A percentile compares a stretch with the other conserved stretches of the same genome.
Evolutionary conservation across 2,797 vertebrate genomes (phyloP).

Genomic region (Ctenopoma kingsleyae): DNA sequence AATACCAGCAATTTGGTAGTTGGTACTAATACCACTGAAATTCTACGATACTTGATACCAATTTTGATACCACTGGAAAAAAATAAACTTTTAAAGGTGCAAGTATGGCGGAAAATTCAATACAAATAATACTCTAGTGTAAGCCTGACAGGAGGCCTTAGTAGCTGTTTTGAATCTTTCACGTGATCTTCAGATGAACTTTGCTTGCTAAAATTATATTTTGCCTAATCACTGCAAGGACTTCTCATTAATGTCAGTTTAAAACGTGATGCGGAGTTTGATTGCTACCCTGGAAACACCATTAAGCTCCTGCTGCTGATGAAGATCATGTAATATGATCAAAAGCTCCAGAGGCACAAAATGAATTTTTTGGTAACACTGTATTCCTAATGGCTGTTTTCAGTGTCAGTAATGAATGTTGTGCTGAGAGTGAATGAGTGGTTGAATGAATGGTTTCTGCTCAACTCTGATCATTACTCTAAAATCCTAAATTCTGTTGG

Average conservation of each 20-base stretch:
- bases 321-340: neutral
- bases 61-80: too few species aligned
- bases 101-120: too few species aligned
- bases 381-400: neutral
- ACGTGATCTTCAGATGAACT: neutral
- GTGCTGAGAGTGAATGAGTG: neutral
- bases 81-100: too few species aligned
- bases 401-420: constrained; percentile 1
- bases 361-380: rapidly evolving
- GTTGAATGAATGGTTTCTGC: neutral
- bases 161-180: neutral
- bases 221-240: neutral
- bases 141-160: neutral
- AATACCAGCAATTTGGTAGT: too few species aligned
- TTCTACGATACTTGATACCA: too few species aligned
- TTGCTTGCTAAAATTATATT: neutral
- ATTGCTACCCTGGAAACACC: neutral
- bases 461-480: constrained; percentile 3
- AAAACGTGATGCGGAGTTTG: neutral
- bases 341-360: neutral
- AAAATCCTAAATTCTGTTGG: constrained; percentile 7
- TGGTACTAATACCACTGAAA: too few species aligned
- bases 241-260: neutral
- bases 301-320: neutral
- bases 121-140: too few species aligned